A percentile compares a stretch with the other conserved stretches of the same genome.
Conservation (phyloP, 2,888 invertebrate species). For the Eustalomyia histrio region DNA sequence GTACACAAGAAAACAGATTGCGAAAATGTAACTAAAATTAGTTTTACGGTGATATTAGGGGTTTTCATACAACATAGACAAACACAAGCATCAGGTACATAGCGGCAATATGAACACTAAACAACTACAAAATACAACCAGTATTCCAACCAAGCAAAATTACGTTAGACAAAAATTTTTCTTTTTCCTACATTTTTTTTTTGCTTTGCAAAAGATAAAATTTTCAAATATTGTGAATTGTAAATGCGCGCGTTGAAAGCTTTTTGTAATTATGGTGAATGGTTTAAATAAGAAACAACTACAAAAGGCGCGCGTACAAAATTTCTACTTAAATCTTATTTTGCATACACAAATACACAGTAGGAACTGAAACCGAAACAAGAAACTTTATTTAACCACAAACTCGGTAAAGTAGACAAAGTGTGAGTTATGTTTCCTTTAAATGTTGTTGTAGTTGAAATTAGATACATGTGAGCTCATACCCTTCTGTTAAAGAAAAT, state of each 20-base stretch:
- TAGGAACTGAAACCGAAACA: not conserved
- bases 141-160: not conserved
- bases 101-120: slow-evolving; percentile 1
- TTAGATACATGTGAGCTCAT: slow-evolving; percentile 36
- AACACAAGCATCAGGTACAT: not conserved
- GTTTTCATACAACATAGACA: slow-evolving; percentile 29
- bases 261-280: slow-evolving; percentile 62
- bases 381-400: not conserved
- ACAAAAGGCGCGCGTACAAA: slow-evolving; percentile 28
- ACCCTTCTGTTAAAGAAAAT: slow-evolving; percentile 4
- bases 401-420: not conserved
- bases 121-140: not conserved
- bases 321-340: slow-evolving; percentile 53
- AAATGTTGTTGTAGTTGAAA: not conserved
- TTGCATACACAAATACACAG: slow-evolving; percentile 38
- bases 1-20: slow-evolving; percentile 60
- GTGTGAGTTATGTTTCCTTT: not conserved
- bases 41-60: slow-evolving; percentile 62
- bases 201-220: slow-evolving; percentile 1
- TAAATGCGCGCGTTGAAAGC: slow-evolving; percentile 62
- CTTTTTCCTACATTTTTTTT: not conserved
- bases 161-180: slow-evolving; percentile 1
- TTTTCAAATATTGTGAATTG: slow-evolving; percentile 46
- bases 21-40: slow-evolving; percentile 63
- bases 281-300: slow-evolving; percentile 33